These are phyloP conservation scores for Leiothrix lutea DNA, from an alignment of 2,113 vertebrate species.

Conservation along the genomic window DNA sequence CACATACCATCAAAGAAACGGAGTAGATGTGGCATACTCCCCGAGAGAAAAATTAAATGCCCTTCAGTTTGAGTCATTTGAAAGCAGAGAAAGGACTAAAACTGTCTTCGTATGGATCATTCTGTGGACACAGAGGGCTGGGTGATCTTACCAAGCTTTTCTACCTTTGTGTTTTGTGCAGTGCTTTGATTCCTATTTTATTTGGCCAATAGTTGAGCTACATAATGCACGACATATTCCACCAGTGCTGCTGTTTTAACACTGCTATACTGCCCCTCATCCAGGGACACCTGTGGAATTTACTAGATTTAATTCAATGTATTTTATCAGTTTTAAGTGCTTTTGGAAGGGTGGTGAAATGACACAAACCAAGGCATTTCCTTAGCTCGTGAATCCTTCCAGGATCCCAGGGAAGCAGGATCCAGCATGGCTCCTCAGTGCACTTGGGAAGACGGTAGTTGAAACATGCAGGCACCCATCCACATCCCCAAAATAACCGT, in stretches of 20 bases:
- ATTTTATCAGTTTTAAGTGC: neutral
- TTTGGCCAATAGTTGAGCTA: neutral
- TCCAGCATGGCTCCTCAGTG: neutral
- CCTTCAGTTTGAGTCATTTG: neutral
- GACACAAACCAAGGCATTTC: neutral
- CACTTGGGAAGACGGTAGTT: neutral
- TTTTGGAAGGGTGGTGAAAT: neutral
- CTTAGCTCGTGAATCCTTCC: neutral
- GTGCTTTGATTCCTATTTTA: neutral
- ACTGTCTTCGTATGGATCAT: neutral
- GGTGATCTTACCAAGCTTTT: neutral
- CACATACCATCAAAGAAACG: neutral
- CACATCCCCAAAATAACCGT: neutral
- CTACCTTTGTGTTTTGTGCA: neutral
- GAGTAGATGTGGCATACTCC: neutral
- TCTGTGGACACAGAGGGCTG: neutral
- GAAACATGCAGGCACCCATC: neutral
- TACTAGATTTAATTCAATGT: neutral
- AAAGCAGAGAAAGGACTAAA: neutral
- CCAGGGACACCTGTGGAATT: neutral
- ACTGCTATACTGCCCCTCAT: neutral
- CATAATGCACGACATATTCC: rapidly evolving
- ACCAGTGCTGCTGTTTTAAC: neutral
- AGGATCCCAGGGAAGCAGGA: neutral
- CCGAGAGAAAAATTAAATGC: neutral